These are phyloP conservation scores for Abramis brama DNA, from an alignment of 2,113 vertebrate species.

Conservation along the genomic window DNA sequence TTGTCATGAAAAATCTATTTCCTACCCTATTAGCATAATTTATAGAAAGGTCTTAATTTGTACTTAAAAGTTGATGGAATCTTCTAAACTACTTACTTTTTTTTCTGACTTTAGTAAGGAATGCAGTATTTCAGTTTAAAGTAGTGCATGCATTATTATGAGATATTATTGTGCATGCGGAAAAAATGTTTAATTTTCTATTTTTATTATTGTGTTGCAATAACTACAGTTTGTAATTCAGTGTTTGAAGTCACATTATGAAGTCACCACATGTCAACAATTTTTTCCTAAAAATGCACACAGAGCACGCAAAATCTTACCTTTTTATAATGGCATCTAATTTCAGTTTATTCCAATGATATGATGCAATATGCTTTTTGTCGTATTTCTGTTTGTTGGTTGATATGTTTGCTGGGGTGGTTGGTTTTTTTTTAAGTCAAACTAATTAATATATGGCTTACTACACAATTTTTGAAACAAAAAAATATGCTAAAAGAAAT, in stretches of 20 bases:
- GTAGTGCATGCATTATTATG: neutral
- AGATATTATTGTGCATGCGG: constrained; percentile 28
- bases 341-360: neutral
- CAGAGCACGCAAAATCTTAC: neutral
- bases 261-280: constrained; percentile 54
- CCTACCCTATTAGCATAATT: neutral
- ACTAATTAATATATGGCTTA: neutral
- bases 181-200: neutral
- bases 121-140: neutral
- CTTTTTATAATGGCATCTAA: neutral
- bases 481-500: neutral
- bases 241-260: constrained; percentile 31
- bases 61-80: neutral
- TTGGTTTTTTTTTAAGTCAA: neutral
- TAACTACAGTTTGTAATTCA: neutral
- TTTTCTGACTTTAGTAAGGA: neutral
- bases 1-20: constrained; percentile 6
- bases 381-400: neutral
- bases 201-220: neutral
- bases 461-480: neutral
- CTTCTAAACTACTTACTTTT: neutral
- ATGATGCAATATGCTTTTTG: constrained; percentile 6
- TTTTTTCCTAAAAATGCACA: neutral
- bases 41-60: constrained; percentile 14
- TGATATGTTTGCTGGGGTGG: neutral